Conservation (phyloP, 2,797 vertebrate species). For the Hippocampus kuda region DNA sequence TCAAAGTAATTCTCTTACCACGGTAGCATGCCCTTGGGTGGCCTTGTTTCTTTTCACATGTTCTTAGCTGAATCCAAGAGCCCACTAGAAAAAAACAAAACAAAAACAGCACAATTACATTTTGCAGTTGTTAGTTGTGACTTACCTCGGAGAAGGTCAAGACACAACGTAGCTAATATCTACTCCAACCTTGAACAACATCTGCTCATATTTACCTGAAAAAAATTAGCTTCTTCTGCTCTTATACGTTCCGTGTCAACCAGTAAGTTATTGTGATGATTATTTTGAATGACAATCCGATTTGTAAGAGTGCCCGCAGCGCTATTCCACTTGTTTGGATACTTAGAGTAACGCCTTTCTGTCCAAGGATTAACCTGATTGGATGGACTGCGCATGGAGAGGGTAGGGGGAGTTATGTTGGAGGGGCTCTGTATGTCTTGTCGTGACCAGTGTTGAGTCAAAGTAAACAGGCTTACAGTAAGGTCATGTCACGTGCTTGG, state of each 20-base stretch:
- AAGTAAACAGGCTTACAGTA: conserved; percentile 19
- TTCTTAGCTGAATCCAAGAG: not conserved
- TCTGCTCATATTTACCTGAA: conserved; percentile 33
- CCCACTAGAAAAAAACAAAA: not conserved
- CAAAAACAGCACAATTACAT: not conserved
- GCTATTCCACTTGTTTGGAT: conserved; percentile 36
- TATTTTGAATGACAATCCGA: conserved; percentile 14
- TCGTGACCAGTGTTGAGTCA: conserved; percentile 33
- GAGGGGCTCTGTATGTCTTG: not conserved
- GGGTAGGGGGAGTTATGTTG: not conserved
- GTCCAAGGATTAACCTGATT: conserved; percentile 31
- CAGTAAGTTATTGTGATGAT: conserved; percentile 7
- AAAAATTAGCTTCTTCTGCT: conserved; percentile 10
- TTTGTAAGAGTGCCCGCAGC: conserved; percentile 9
- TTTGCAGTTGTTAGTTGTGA: not conserved
- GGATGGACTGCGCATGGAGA: conserved; percentile 26
- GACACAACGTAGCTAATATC: conserved; percentile 16
- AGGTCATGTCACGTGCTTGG: conserved; percentile 23
- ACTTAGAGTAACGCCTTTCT: conserved; percentile 17
- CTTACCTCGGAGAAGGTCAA: conserved; percentile 29
- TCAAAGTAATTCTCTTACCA: conserved; percentile 2
- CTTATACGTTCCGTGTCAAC: conserved; percentile 22
- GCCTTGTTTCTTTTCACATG: not conserved
- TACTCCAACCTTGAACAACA: conserved; percentile 30
- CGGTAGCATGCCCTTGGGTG: not conserved